Percentiles rank a stretch among this genome's conserved stretches.
Evolutionary conservation across 37 sponge, comb jelly and placozoan genomes (phyloP).

Genomic region (Spongilla lacustris): DNA sequence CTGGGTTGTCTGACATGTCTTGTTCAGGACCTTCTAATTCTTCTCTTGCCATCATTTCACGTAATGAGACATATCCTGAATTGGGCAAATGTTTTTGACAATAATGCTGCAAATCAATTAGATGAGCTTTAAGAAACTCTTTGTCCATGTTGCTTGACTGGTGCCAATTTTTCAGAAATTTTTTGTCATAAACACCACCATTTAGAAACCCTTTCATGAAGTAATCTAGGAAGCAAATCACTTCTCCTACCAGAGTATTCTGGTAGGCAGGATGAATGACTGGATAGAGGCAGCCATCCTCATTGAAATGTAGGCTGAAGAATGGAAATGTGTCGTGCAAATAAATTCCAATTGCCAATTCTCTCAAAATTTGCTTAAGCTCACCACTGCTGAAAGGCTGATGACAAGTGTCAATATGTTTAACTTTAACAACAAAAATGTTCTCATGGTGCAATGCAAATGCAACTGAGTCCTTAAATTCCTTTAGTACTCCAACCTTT

Average conservation of each 20-base stretch:
- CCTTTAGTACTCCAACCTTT: not conserved
- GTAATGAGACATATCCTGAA: not conserved
- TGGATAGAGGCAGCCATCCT: not conserved
- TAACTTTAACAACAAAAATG: not conserved
- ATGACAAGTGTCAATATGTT: not conserved
- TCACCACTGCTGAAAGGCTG: not conserved
- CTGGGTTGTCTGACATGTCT: not conserved
- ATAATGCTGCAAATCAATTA: not conserved
- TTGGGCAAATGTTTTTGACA: not conserved
- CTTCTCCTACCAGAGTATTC: not conserved
- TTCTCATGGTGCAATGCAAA: not conserved
- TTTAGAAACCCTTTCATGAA: not conserved
- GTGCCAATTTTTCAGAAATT: not conserved
- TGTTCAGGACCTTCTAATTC: not conserved
- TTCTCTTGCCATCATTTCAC: not conserved
- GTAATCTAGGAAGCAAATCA: not conserved
- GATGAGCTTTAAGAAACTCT: not conserved
- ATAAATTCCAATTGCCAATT: slow-evolving; percentile 1
- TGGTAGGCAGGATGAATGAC: not conserved
- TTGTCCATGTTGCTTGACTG: not conserved
- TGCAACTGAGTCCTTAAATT: not conserved
- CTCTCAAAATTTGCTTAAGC: not conserved
- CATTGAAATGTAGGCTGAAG: not conserved
- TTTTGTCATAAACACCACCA: not conserved
- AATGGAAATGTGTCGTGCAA: not conserved